Evolutionary conservation across 2,888 invertebrate species (phyloP).

Genomic region (Eupithecia subumbrata): DNA sequence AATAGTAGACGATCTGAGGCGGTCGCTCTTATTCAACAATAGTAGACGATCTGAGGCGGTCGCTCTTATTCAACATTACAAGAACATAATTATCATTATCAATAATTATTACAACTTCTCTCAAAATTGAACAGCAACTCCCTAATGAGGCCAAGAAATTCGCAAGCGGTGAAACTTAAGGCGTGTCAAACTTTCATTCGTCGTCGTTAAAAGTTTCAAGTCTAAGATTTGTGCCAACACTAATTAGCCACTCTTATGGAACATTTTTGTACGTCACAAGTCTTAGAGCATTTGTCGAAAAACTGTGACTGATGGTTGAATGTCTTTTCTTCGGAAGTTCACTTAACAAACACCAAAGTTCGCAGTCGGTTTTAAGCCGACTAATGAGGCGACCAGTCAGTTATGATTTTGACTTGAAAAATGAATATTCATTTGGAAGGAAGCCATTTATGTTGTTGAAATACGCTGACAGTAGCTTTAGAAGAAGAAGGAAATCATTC

Average conservation of each 20-base stretch:
- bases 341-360: slow-evolving; percentile 29
- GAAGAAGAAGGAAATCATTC: background rate
- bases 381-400: slow-evolving; percentile 28
- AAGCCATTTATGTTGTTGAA: slow-evolving; percentile 6
- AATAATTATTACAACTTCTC: slow-evolving; percentile 71
- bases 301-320: slow-evolving; percentile 44
- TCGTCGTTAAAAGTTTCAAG: slow-evolving; percentile 81
- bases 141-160: slow-evolving; percentile 81
- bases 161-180: slow-evolving; percentile 73
- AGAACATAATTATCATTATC: slow-evolving; percentile 59
- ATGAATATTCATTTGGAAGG: slow-evolving; percentile 6
- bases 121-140: slow-evolving; percentile 70
- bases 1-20: background rate
- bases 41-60: background rate
- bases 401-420: slow-evolving; percentile 11
- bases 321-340: slow-evolving; percentile 32
- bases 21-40: too few species aligned
- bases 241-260: slow-evolving; percentile 77
- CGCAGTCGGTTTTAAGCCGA: slow-evolving; percentile 24
- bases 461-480: background rate
- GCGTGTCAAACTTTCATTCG: slow-evolving; percentile 79
- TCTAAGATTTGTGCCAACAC: slow-evolving; percentile 79
- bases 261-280: slow-evolving; percentile 53
- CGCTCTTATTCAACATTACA: background rate
- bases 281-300: slow-evolving; percentile 50